A percentile compares a stretch with the other conserved stretches of the same genome.
These are phyloP conservation scores for Labrus mixtus DNA, from an alignment of 2,113 vertebrate genomes.

Conservation along the genomic window DNA sequence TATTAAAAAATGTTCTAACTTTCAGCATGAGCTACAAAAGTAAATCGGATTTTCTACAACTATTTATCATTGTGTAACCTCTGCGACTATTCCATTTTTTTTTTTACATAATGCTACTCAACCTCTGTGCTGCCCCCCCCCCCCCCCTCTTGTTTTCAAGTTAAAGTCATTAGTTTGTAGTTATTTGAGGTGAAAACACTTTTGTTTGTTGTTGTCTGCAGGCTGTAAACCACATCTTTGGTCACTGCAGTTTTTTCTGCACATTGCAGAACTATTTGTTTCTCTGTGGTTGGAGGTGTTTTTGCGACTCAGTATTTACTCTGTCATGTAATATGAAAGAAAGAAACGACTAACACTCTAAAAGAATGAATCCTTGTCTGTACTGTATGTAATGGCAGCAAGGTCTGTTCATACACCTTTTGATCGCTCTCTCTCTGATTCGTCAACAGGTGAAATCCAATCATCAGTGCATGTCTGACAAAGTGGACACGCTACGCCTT, in stretches of 20 bases:
- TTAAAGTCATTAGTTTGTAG: too few relatives aligned
- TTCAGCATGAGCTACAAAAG: not conserved
- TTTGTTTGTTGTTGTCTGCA: not conserved
- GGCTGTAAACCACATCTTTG: conserved; percentile 6
- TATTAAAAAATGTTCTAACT: not conserved
- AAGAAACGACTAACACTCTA: not conserved
- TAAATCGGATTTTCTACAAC: too few relatives aligned
- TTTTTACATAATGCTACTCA: too few relatives aligned
- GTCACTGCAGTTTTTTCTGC: conserved; percentile 20
- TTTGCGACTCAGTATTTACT: too few relatives aligned
- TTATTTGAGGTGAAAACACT: not conserved
- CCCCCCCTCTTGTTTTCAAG: not conserved
- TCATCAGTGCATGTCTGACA: conserved; percentile 23
- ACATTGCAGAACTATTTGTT: conserved; percentile 31
- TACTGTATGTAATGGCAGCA: not conserved
- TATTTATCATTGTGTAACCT: not conserved
- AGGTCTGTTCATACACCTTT: not conserved
- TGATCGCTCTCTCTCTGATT: conserved; percentile 34
- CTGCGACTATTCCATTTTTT: too few relatives aligned
- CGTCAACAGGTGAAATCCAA: conserved; percentile 51
- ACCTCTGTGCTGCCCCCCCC: not conserved
- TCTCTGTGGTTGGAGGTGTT: not conserved
- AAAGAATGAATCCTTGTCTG: not conserved
- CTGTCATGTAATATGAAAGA: not conserved
- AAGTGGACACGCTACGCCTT: conserved; percentile 25